Base-by-base conservation (phyloP, 2,797 vertebrate species). In the Cheracebus regulus region DNA sequence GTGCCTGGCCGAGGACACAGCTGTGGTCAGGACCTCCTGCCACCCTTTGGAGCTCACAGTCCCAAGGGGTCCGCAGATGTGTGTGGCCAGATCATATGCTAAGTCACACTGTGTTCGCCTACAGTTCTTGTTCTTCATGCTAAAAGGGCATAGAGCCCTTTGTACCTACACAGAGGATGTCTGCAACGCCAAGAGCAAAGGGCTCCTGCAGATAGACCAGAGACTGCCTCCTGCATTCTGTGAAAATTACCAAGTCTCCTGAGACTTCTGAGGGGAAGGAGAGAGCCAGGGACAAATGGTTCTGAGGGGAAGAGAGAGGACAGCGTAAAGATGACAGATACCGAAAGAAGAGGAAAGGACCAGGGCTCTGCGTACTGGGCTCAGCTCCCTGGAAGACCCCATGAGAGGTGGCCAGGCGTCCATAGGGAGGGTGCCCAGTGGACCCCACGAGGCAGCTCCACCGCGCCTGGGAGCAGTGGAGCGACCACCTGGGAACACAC, bases 381-480 rank as follows among this genome's bases (percentile, higher is more conserved):
- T 39, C 7, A 22, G 36, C 4, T 44, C 50, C 24, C n/a, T 1
- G 15, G 30, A 55, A 48, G 52, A 5, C 17, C 26, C 57, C 1
- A 1, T 6, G 33, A 13, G 5, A 52, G 30, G 44, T 5, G 13
- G 15, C 7, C 28, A 61, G 44, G 13, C 15, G 13, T 33, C 36
- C 76, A 81, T 2, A 55, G 61, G 44, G 24, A 33, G 52, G 89
- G 36, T 72, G 26, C 50, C n/a, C 8, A 50, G n/a, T 0, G 19
- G 14, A 17, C 13, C 58, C 2, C 2, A 9, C 4, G 5, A 44
- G 19, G 61, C 0, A 0, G n/a, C 41, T 6, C 33, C 6, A 11
- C 4, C 1, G 57, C 33, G 17, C 36, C 5, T 0, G 15, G 8
- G 11, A 55, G 8, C 73, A 7, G 58, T 39, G 41, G 22, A 7